Evolutionary conservation across 2,888 invertebrate species (phyloP).

Genomic region (Meghimatium bilineatum): DNA sequence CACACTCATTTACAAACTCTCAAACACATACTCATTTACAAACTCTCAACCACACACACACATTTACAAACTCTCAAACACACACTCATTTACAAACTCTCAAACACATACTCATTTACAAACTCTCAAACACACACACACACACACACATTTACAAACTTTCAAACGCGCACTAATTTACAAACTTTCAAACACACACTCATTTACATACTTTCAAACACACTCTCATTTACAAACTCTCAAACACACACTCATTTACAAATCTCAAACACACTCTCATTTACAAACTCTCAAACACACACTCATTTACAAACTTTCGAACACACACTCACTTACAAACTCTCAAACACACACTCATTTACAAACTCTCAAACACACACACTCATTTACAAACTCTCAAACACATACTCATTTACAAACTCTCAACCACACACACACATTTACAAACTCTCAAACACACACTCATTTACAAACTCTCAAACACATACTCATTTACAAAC

Average conservation of each 20-base stretch:
- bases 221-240: neutral
- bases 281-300: neutral
- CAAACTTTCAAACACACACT: neutral
- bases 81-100: neutral
- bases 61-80: neutral
- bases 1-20: neutral
- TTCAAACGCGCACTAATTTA: neutral
- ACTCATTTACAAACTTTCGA: neutral
- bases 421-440: too few relatives aligned
- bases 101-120: neutral
- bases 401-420: too few relatives aligned
- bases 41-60: neutral
- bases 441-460: too few relatives aligned
- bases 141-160: neutral
- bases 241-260: neutral
- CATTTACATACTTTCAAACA: neutral
- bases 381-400: too few relatives aligned
- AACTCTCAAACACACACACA: neutral
- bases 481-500: too few relatives aligned
- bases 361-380: too few relatives aligned
- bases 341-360: too few relatives aligned
- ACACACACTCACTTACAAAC: too few relatives aligned
- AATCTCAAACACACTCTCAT: neutral
- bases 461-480: too few relatives aligned
- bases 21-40: neutral